These are phyloP conservation scores for Enteromius trimaculatus DNA, from an alignment of 2,797 vertebrate species.

Conservation along the genomic window DNA sequence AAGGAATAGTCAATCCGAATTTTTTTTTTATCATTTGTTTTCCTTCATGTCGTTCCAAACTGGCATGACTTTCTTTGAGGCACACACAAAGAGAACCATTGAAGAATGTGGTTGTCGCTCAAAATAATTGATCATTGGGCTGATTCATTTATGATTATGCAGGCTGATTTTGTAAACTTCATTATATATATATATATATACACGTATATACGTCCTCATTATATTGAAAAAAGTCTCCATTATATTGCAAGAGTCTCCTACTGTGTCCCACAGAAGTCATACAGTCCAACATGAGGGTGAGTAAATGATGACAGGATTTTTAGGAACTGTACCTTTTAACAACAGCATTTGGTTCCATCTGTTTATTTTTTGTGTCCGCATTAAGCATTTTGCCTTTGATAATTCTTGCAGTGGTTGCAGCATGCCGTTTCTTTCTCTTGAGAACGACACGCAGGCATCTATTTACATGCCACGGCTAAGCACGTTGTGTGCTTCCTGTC, in stretches of 20 bases:
- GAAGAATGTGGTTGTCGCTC: background rate
- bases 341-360: slow-evolving; percentile 50
- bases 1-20: background rate
- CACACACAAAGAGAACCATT: background rate
- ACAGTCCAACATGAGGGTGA: background rate
- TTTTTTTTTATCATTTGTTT: background rate
- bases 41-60: background rate
- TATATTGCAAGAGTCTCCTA: background rate
- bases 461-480: slow-evolving; percentile 37
- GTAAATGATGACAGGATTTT: background rate
- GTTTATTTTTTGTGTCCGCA: slow-evolving; percentile 49
- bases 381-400: slow-evolving; percentile 21
- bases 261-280: background rate
- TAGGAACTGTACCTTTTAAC: slow-evolving; percentile 60
- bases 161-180: background rate
- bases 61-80: background rate
- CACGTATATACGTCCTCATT: background rate
- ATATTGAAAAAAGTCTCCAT: background rate
- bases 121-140: background rate
- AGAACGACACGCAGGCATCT: slow-evolving; percentile 24
- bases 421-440: background rate
- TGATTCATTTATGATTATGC: background rate
- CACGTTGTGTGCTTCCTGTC: slow-evolving; percentile 34
- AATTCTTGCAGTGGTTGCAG: slow-evolving; percentile 41
- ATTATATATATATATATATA: background rate